Evolutionary conservation across 2,888 invertebrate genomes (phyloP).

Genomic region (Notodonta dromedarius): DNA sequence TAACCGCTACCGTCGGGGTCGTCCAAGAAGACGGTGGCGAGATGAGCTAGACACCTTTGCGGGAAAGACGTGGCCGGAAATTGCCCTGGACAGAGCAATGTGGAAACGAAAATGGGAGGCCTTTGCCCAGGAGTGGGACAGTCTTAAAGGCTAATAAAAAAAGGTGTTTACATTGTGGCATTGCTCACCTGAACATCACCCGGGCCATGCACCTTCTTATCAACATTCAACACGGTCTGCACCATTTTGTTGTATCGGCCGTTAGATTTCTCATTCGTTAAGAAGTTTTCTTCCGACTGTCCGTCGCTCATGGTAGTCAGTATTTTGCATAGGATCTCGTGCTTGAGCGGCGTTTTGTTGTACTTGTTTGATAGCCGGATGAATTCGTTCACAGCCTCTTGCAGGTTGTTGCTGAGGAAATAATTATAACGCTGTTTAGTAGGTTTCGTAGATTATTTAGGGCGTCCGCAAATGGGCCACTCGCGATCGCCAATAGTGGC

Average conservation of each 20-base stretch:
- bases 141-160: too few species aligned
- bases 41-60: neutral
- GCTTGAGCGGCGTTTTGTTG: slow-evolving; percentile 86
- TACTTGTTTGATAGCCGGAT: slow-evolving; percentile 74
- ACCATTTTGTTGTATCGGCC: slow-evolving; percentile 57
- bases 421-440: too few species aligned
- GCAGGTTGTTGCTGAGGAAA: slow-evolving; percentile 66
- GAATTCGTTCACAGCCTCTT: slow-evolving; percentile 84
- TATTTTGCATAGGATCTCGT: slow-evolving; percentile 82
- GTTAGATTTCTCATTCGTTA: slow-evolving; percentile 56
- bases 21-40: too few species aligned
- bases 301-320: slow-evolving; percentile 62
- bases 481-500: too few species aligned
- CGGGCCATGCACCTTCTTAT: slow-evolving; percentile 66
- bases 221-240: slow-evolving; percentile 57
- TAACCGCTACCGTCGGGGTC: too few species aligned
- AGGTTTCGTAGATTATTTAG: neutral
- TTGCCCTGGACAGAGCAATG: too few species aligned
- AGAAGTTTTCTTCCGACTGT: slow-evolving; percentile 60
- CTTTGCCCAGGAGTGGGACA: too few species aligned
- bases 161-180: too few species aligned
- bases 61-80: too few species aligned
- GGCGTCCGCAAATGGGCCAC: too few species aligned
- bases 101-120: too few species aligned
- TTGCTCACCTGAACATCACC: slow-evolving; percentile 67